Conservation (phyloP, 35 echinoderm and acorn worm species). For the Lytechinus pictus region DNA sequence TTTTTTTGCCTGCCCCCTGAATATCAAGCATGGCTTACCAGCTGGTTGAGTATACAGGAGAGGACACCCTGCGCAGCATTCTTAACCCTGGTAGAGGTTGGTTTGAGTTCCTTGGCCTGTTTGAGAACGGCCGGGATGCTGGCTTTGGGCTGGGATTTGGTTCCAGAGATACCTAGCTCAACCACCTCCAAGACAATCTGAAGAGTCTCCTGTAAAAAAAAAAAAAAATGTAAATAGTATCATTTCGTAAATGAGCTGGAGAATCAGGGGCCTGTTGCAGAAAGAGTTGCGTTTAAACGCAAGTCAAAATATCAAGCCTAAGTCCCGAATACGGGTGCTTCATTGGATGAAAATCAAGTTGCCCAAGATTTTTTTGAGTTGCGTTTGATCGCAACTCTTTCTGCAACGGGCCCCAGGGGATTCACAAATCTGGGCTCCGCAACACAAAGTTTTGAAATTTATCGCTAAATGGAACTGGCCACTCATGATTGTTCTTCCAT, state of each 20-base stretch:
- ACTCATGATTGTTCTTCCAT: no score
- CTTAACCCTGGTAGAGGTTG: slow-evolving; percentile 94
- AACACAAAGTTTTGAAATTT: no score
- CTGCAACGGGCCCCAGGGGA: no score
- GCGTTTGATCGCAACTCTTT: no score
- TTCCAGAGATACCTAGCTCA: slow-evolving; percentile 95
- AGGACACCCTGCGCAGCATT: slow-evolving; percentile 88
- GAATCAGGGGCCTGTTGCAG: neutral
- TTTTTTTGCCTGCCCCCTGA: neutral
- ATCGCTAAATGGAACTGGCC: no score
- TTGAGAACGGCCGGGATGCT: slow-evolving; percentile 72
- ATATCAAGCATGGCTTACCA: slow-evolving; percentile 70
- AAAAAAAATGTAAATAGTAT: neutral
- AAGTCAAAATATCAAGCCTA: no score
- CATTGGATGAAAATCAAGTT: no score
- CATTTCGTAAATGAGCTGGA: neutral
- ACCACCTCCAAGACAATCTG: slow-evolving; percentile 95
- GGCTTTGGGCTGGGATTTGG: slow-evolving; percentile 80
- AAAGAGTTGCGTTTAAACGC: no score
- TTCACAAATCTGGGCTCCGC: no score
- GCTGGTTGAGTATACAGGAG: slow-evolving; percentile 84
- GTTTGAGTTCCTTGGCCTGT: slow-evolving; percentile 90
- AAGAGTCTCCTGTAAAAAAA: slow-evolving; percentile 74
- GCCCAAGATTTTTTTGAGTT: no score
- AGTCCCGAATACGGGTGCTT: no score